Conservation (phyloP, 2,797 vertebrate genomes). For the Lophius americanus region DNA sequence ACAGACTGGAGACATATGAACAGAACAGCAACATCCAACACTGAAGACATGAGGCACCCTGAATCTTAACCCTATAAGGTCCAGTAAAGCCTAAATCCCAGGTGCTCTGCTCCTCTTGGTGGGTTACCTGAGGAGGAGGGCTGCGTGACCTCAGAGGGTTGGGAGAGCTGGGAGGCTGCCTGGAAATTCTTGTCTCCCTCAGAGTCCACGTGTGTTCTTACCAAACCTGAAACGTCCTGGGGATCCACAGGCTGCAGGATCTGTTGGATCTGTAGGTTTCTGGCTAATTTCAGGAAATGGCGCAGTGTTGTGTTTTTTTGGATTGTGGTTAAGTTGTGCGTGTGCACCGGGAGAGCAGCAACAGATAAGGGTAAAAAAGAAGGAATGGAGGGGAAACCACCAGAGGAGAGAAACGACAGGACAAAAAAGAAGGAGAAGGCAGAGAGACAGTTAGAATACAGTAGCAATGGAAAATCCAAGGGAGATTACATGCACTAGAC, state of each 20-base stretch:
- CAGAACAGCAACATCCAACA: slow-evolving; percentile 54
- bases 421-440: slow-evolving; percentile 60
- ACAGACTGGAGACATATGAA: slow-evolving; percentile 40
- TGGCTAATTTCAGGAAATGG: slow-evolving; percentile 77
- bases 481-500: slow-evolving; percentile 67
- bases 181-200: slow-evolving; percentile 83
- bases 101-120: slow-evolving; percentile 45
- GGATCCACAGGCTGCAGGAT: slow-evolving; percentile 86
- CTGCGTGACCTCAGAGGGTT: slow-evolving; percentile 79
- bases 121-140: slow-evolving; percentile 93
- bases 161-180: slow-evolving; percentile 79
- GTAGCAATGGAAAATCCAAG: slow-evolving; percentile 1
- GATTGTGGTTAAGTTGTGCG: slow-evolving; percentile 19
- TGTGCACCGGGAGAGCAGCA: slow-evolving; percentile 14
- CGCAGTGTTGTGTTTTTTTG: slow-evolving; percentile 10
- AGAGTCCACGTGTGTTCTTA: slow-evolving; percentile 83
- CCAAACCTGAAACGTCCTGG: slow-evolving; percentile 84
- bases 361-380: slow-evolving; percentile 32
- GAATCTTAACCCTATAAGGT: slow-evolving; percentile 17
- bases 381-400: slow-evolving; percentile 18
- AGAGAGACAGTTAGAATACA: slow-evolving; percentile 62
- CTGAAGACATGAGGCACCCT: slow-evolving; percentile 28
- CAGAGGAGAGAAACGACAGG: slow-evolving; percentile 39
- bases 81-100: slow-evolving; percentile 11
- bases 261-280: slow-evolving; percentile 88